Evolutionary conservation across 2,797 vertebrate species (phyloP), one percentile per base, ranked within the genome.

Genomic region (Hybognathus amarus): DNA sequence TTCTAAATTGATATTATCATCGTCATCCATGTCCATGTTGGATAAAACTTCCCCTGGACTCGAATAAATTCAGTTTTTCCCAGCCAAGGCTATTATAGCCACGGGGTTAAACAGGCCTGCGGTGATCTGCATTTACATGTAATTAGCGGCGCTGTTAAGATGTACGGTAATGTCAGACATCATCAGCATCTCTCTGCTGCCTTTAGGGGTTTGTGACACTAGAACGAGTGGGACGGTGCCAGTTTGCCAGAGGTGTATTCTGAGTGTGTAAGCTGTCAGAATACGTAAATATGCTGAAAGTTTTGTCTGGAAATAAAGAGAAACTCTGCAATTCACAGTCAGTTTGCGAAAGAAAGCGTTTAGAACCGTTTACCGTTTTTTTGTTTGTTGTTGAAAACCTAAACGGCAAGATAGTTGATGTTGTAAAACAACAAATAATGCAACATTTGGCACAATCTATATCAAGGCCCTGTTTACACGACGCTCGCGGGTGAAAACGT

Each of bases 111-210:
- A 54, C 59, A 74, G 70, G 80, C 56, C 59, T 52, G 70, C n/a
- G 42, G 80, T 27, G 61, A 56, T 42, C 71, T 76, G 47, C 47
- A 75, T 75, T 75, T 67, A 54, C 61, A 82, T 82, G 71, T 64
- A 82, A 75, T 82, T 67, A 82, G 61, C 36, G 6, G n/a, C 3
- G 17, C 42, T 66, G 71, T 82, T 67, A 67, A 54, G 80, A 76
- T n/a, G 45, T 75, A 50, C 17, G 71, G 22, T 82, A 63, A 42
- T 82, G 80, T 82, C 80, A 82, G 45, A 54, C 33, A 36, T 54
- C 45, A 82, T 82, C 47, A 82, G 61, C 36, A 0, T 66, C 45
- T 67, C 33, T 82, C 22, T 36, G 59, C 1, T 2, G 42, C 40
- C 11, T 36, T 9, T 50, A 20, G 59, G 40, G 69, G 33, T 82